Evolutionary conservation across 2,888 invertebrate species (phyloP).

Genomic region (Dyspetes luteomarginatus): DNA sequence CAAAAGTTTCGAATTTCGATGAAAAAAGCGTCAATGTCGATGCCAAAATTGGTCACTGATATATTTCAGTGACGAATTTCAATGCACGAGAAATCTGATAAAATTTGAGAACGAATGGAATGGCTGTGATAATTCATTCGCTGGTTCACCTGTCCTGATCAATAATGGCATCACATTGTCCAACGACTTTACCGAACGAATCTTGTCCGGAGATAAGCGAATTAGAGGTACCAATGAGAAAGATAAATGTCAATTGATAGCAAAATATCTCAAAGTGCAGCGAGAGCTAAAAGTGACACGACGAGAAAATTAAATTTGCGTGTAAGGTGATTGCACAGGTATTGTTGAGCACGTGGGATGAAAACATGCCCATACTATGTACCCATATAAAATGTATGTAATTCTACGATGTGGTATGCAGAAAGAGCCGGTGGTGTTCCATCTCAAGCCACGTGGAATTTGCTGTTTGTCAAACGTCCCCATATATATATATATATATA

Average conservation of each 20-base stretch:
- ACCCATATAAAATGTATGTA: neutral
- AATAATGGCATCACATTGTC: slow-evolving; percentile 35
- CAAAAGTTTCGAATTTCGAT: no score
- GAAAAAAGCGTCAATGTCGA: no score
- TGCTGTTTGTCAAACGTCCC: slow-evolving; percentile 46
- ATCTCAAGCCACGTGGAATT: slow-evolving; percentile 47
- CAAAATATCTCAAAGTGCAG: slow-evolving; percentile 19
- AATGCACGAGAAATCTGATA: neutral
- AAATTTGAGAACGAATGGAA: neutral
- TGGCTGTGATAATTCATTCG: neutral
- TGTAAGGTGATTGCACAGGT: neutral
- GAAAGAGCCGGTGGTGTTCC: slow-evolving; percentile 23
- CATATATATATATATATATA: no score
- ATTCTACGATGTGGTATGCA: slow-evolving; percentile 10
- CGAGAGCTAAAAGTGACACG: slow-evolving; percentile 28
- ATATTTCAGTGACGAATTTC: no score
- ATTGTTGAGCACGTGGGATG: slow-evolving; percentile 43
- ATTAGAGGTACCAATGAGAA: slow-evolving; percentile 40
- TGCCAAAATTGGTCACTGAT: no score
- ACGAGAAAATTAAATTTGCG: slow-evolving; percentile 38
- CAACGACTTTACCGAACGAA: slow-evolving; percentile 28
- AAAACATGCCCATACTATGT: slow-evolving; percentile 56
- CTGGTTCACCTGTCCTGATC: slow-evolving; percentile 19
- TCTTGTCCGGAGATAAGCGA: slow-evolving; percentile 47
- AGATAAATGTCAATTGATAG: slow-evolving; percentile 57